These are phyloP conservation scores for Hirtodrosophila confusa DNA, from an alignment of 2,888 invertebrate species.

Conservation along the genomic window DNA sequence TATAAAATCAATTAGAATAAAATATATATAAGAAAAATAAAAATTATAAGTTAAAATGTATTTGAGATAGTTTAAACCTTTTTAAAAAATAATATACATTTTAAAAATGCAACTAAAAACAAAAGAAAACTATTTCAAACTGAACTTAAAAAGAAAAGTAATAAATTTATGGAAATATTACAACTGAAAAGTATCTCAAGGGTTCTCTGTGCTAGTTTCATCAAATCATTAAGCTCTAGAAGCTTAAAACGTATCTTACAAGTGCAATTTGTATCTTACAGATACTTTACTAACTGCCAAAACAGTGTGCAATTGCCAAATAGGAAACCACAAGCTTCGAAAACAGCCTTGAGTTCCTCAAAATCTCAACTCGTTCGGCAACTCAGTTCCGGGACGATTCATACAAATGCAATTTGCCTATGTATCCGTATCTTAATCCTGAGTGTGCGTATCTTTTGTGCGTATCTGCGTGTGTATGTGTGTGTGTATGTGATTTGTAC, in stretches of 20 bases:
- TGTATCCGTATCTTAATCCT: constrained; percentile 9
- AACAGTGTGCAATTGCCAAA: not conserved
- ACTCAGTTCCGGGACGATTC: constrained; percentile 40
- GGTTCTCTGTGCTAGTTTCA: too few relatives aligned
- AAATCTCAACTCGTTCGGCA: constrained; percentile 22
- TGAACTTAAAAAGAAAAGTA: too few relatives aligned
- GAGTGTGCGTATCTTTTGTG: constrained; percentile 14
- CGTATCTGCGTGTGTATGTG: constrained; percentile 24
- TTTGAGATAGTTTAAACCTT: not conserved
- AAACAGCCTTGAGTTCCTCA: constrained; percentile 10
- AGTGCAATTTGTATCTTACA: constrained; percentile 30
- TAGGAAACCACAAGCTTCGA: not conserved
- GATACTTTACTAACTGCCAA: constrained; percentile 17
- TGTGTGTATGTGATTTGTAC: constrained; percentile 18
- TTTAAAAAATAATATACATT: too few relatives aligned
- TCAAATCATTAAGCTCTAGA: too few relatives aligned
- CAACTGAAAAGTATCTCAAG: too few relatives aligned
- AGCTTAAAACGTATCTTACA: not conserved
- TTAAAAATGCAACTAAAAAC: not conserved
- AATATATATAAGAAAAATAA: not conserved
- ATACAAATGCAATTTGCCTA: constrained; percentile 41
- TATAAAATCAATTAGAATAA: not conserved
- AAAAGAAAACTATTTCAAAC: not conserved
- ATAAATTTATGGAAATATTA: not conserved
- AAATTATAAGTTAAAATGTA: not conserved